These are phyloP conservation scores for Thereva nobilitata DNA, from an alignment of 2,888 invertebrate genomes.

Conservation along the genomic window DNA sequence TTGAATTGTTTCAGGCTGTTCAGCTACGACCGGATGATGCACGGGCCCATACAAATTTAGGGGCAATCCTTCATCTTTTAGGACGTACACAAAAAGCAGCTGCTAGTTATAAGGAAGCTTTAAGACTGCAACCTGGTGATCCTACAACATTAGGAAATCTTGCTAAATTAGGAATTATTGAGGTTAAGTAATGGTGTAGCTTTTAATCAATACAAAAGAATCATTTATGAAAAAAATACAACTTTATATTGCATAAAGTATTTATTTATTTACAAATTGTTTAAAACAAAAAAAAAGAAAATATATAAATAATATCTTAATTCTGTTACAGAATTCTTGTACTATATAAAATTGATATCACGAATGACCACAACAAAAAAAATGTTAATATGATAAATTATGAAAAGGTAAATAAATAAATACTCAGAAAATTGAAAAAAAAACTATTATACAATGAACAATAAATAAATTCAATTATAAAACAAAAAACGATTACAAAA, in stretches of 20 bases:
- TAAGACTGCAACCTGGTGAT: constrained; percentile 86
- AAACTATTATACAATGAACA: too few species aligned
- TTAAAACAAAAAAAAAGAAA: too few species aligned
- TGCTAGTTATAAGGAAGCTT: constrained; percentile 80
- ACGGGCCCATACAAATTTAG: constrained; percentile 90
- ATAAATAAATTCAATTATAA: too few species aligned
- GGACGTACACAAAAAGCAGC: constrained; percentile 89
- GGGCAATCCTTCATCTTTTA: constrained; percentile 92
- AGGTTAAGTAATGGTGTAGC: constrained; percentile 44
- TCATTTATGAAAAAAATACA: constrained; percentile 6
- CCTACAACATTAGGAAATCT: constrained; percentile 87
- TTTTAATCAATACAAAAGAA: constrained; percentile 1
- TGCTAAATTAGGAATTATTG: constrained; percentile 66
- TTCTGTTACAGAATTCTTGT: too few species aligned
- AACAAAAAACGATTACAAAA: too few species aligned
- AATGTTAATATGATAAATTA: too few species aligned
- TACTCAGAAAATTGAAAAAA: too few species aligned
- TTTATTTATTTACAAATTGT: not conserved
- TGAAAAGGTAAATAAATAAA: too few species aligned
- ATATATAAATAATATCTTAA: too few species aligned
- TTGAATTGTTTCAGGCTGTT: constrained; percentile 52
- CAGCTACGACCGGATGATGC: constrained; percentile 71
- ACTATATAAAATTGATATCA: too few species aligned
- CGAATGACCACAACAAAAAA: too few species aligned
- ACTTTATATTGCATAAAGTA: not conserved